Percentiles rank a stretch among this genome's conserved stretches.
These are phyloP conservation scores for Aelia acuminata DNA, from an alignment of 2,888 invertebrate species.

Conservation along the genomic window DNA sequence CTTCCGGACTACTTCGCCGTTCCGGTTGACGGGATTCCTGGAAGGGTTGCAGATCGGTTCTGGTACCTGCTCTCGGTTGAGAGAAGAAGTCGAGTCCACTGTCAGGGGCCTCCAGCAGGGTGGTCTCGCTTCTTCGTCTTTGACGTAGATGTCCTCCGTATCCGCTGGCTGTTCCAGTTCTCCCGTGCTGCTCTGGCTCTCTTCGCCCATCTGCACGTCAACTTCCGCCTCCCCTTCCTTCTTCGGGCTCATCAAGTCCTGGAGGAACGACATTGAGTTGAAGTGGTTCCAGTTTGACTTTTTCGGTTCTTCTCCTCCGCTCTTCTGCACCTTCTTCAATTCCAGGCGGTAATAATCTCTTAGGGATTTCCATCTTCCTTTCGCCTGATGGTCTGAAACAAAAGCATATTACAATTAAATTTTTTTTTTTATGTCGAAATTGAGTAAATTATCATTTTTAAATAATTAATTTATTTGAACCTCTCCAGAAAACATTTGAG, in stretches of 20 bases:
- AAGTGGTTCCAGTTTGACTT: constrained; percentile 42
- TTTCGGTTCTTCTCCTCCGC: constrained; percentile 10
- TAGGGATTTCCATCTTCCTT: constrained; percentile 69
- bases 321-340: constrained; percentile 67
- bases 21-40: background rate
- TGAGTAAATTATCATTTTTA: too few relatives aligned
- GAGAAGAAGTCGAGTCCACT: background rate
- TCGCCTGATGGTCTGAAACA: constrained; percentile 59
- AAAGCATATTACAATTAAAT: too few relatives aligned
- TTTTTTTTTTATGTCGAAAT: too few relatives aligned
- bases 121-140: constrained; percentile 6
- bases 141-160: constrained; percentile 1
- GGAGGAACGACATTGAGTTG: constrained; percentile 51
- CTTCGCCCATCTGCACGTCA: background rate
- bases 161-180: background rate
- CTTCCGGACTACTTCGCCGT: background rate
- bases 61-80: background rate
- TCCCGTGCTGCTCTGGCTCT: constrained; percentile 16
- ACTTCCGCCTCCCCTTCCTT: background rate
- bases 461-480: too few relatives aligned
- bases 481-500: too few relatives aligned
- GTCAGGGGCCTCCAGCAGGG: constrained; percentile 3
- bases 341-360: constrained; percentile 69
- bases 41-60: background rate
- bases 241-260: background rate